Evolutionary conservation across 2,888 invertebrate species (phyloP).

Genomic region (Volucella inflata): DNA sequence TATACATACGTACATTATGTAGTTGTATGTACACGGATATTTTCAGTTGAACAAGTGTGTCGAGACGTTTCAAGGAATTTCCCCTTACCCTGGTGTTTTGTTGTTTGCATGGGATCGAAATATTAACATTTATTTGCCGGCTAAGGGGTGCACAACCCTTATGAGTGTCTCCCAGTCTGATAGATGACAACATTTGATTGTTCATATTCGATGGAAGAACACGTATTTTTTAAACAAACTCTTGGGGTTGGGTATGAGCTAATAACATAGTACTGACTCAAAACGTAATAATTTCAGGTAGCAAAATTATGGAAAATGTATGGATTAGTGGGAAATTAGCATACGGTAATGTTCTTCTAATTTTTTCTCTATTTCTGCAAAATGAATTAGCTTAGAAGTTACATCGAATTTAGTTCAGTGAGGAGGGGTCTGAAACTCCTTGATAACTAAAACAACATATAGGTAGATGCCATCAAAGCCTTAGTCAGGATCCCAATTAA

Average conservation of each 20-base stretch:
- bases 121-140: slow-evolving; percentile 4
- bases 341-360: background rate
- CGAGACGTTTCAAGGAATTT: slow-evolving; percentile 25
- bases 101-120: background rate
- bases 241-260: background rate
- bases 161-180: background rate
- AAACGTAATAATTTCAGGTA: slow-evolving; percentile 1
- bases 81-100: background rate
- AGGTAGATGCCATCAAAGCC: too few relatives aligned
- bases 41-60: slow-evolving; percentile 37
- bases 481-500: too few relatives aligned
- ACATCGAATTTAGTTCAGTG: too few relatives aligned
- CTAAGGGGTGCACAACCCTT: slow-evolving; percentile 2
- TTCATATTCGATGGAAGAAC: background rate
- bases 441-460: too few relatives aligned
- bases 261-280: background rate
- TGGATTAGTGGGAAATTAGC: background rate
- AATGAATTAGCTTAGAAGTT: too few relatives aligned
- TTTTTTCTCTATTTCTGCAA: too few relatives aligned
- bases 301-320: background rate
- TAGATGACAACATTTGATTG: slow-evolving; percentile 1
- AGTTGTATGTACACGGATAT: background rate
- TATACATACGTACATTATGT: too few relatives aligned
- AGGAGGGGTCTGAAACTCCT: too few relatives aligned
- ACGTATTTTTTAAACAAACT: background rate